A percentile compares a stretch with the other conserved stretches of the same genome.
Evolutionary conservation across 2,113 vertebrate genomes (phyloP).

Genomic region (Chloropsis cyanopogon): DNA sequence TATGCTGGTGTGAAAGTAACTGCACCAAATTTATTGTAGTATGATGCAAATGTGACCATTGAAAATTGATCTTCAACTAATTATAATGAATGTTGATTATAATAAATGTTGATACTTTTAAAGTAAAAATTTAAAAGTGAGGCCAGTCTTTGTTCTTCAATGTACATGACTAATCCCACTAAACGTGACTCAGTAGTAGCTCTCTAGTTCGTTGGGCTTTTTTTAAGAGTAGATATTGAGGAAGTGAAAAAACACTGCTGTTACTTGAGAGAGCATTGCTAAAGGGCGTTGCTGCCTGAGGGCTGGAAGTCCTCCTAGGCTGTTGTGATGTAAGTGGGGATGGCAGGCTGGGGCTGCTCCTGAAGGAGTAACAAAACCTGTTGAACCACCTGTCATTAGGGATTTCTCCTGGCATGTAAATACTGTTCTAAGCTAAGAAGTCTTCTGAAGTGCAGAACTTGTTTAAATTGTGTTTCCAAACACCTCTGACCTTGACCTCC

Average conservation of each 20-base stretch:
- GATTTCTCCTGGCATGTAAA: not conserved
- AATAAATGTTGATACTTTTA: not conserved
- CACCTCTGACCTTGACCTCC: not conserved
- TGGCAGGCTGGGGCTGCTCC: not conserved
- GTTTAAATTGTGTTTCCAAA: not conserved
- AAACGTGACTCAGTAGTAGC: not conserved
- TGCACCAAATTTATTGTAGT: not conserved
- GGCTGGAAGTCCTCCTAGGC: not conserved
- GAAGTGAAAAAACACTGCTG: not conserved
- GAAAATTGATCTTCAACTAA: not conserved
- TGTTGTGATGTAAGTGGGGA: not conserved
- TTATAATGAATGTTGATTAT: accelerated
- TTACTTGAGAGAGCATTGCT: not conserved
- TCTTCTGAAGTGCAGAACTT: not conserved
- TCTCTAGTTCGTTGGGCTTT: not conserved
- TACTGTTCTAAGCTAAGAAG: not conserved
- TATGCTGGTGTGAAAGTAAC: not conserved
- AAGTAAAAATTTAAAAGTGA: not conserved
- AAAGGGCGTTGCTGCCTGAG: not conserved
- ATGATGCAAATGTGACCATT: not conserved
- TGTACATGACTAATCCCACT: not conserved
- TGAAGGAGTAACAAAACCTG: not conserved
- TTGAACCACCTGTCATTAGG: not conserved
- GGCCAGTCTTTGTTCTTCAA: not conserved
- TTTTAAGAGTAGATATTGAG: not conserved